A percentile compares a stretch with the other conserved stretches of the same genome.
Conservation (phyloP, 2,888 invertebrate species). For the Meloe dianella region DNA sequence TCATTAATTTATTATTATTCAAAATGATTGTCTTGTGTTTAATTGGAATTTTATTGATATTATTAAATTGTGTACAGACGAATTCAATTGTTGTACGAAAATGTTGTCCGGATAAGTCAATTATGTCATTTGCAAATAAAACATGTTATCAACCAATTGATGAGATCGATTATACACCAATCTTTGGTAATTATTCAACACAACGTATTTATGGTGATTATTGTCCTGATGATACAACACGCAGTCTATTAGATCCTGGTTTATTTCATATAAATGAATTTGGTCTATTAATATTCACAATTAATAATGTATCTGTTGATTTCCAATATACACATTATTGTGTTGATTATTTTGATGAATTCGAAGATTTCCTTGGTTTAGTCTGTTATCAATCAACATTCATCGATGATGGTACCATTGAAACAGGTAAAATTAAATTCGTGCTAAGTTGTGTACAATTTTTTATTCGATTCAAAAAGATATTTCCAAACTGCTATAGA, state of each 20-base stretch:
- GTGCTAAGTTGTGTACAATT: too few relatives aligned
- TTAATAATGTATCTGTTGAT: background rate
- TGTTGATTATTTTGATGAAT: conserved; percentile 15
- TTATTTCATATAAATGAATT: background rate
- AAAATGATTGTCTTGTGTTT: conserved; percentile 7
- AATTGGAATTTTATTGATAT: conserved; percentile 14
- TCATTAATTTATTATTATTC: too few relatives aligned
- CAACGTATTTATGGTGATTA: background rate
- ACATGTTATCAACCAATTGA: conserved; percentile 12
- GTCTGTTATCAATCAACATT: background rate
- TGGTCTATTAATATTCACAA: conserved; percentile 11
- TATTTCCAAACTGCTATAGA: too few relatives aligned
- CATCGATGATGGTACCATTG: background rate
- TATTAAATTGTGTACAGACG: conserved; percentile 19
- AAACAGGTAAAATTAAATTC: conserved; percentile 12
- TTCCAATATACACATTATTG: conserved; percentile 6
- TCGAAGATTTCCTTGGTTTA: conserved; percentile 6
- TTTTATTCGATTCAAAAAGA: too few relatives aligned
- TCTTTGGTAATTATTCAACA: background rate
- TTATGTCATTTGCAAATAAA: conserved; percentile 14
- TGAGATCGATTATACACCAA: background rate
- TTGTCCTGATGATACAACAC: background rate
- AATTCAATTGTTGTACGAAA: conserved; percentile 20
- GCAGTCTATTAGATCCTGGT: conserved; percentile 6
- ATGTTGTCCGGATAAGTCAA: conserved; percentile 21